Evolutionary conservation across 2,113 vertebrate genomes (phyloP).

Genomic region (Microtus richardsoni): DNA sequence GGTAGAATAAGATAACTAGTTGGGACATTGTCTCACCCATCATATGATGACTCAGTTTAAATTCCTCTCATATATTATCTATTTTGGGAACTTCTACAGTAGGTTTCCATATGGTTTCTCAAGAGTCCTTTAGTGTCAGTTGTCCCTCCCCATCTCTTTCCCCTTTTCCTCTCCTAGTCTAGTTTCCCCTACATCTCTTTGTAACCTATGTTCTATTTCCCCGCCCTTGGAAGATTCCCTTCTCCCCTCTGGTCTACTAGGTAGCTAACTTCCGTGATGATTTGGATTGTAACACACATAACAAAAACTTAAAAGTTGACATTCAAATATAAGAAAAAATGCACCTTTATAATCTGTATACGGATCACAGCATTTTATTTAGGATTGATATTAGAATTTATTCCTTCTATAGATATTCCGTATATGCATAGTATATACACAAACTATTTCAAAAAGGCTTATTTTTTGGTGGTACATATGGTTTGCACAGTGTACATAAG

Average conservation of each 20-base stretch:
- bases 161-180: neutral
- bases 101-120: neutral
- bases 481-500: neutral
- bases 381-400: neutral
- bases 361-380: neutral
- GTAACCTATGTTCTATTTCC: neutral
- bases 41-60: neutral
- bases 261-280: neutral
- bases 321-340: neutral
- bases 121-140: neutral
- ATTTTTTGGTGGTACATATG: neutral
- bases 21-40: neutral
- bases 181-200: neutral
- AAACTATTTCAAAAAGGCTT: slow-evolving; percentile 46
- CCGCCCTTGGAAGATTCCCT: neutral
- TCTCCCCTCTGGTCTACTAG: neutral
- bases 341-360: neutral
- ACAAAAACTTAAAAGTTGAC: neutral
- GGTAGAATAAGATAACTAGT: neutral
- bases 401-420: neutral
- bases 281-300: neutral
- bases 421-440: neutral
- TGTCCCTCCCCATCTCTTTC: neutral
- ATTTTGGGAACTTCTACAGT: neutral
- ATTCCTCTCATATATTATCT: neutral